Evolutionary conservation across 2,113 vertebrate genomes (phyloP).

Genomic region (Cephalopterus ornatus): DNA sequence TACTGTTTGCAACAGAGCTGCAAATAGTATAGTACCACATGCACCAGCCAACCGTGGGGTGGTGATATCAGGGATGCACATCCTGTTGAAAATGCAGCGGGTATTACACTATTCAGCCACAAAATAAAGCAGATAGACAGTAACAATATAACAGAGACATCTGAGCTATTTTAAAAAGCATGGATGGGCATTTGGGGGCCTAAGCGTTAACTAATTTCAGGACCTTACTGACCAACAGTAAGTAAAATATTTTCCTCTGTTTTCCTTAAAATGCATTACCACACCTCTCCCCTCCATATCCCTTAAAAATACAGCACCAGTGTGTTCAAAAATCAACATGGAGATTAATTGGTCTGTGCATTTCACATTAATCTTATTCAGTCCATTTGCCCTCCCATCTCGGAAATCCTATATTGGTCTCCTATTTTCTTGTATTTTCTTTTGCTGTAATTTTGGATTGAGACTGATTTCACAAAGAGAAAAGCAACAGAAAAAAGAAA

Average conservation of each 20-base stretch:
- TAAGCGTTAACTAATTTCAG: not conserved
- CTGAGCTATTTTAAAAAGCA: not conserved
- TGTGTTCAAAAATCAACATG: not conserved
- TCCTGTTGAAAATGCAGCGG: not conserved
- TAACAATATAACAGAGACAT: not conserved
- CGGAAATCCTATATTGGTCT: not conserved
- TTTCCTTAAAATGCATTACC: not conserved
- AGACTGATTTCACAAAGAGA: not conserved
- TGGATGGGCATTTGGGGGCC: not conserved
- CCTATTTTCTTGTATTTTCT: not conserved
- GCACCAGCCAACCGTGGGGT: not conserved
- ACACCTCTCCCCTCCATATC: not conserved
- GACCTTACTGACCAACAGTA: not conserved
- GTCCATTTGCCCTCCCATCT: not conserved
- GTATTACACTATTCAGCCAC: not conserved
- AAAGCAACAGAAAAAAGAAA: not conserved
- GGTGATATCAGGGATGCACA: rapidly evolving
- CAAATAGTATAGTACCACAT: not conserved
- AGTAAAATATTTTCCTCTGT: not conserved
- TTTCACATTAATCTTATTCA: not conserved
- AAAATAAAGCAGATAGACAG: not conserved
- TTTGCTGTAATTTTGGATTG: not conserved
- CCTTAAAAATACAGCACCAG: not conserved
- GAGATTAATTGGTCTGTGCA: not conserved
- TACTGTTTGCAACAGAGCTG: not conserved